Evolutionary conservation across 2,888 invertebrate genomes (phyloP).

Genomic region (Tenodera sinensis): DNA sequence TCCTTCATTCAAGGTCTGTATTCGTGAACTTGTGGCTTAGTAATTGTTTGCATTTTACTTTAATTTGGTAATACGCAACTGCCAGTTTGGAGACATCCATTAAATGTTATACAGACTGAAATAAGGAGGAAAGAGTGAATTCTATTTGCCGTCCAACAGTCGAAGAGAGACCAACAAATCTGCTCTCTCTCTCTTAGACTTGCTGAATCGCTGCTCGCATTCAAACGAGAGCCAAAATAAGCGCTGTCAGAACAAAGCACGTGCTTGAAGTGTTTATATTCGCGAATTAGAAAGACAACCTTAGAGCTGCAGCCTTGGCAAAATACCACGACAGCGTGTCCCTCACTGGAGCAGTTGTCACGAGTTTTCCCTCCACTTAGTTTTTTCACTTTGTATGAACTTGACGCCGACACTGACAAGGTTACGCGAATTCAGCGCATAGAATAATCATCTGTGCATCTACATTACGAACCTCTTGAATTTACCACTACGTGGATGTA

Average conservation of each 20-base stretch:
- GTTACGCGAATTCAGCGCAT: not conserved
- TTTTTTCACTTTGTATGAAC: not conserved
- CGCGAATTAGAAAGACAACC: not conserved
- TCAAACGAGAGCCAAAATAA: not conserved
- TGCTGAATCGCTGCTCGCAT: not conserved
- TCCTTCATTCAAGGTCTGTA: too few relatives aligned
- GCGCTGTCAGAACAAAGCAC: not conserved
- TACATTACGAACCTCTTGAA: too few relatives aligned
- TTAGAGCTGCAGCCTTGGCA: not conserved
- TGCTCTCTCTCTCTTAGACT: not conserved
- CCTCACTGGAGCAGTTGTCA: not conserved
- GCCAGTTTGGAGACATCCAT: too few relatives aligned
- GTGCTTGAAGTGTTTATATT: not conserved
- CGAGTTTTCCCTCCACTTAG: not conserved
- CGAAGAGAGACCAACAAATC: not conserved
- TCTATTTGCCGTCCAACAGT: too few relatives aligned
- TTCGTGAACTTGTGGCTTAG: too few relatives aligned
- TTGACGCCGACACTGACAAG: not conserved
- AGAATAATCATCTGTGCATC: too few relatives aligned
- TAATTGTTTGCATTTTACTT: too few relatives aligned
- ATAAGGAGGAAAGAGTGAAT: too few relatives aligned
- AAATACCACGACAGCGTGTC: not conserved
- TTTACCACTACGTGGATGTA: too few relatives aligned
- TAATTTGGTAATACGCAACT: too few relatives aligned
- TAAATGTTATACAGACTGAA: too few relatives aligned